Base-by-base conservation (phyloP, 2,113 vertebrate genomes). In the Zosterops hypoxanthus region DNA sequence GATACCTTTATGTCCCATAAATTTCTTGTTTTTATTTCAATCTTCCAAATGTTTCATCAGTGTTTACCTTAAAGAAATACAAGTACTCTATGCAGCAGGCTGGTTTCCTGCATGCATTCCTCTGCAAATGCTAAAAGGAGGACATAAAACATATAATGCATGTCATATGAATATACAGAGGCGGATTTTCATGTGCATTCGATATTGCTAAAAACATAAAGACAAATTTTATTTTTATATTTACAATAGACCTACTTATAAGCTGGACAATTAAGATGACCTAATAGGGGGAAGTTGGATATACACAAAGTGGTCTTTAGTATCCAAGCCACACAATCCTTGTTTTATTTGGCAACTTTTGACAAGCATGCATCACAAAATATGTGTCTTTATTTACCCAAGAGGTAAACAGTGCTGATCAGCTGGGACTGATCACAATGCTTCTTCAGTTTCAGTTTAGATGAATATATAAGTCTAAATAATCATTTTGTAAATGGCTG, bases 1-100 rank as follows among this genome's bases (percentile, higher is more conserved):
- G 91, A 86, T 97, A 97, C 70, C 92, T 96, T 97, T 96, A 93
- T 81, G 79, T 96, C 92, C 97, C 82, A 88, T 97, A 96, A 98
- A 95, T 92, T 97, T 89, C 90, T 96, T 96, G 55, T 69, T 98
- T 97, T 97, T 86, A 94, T 93, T 97, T 97, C 72, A 96, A 85
- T 94, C 82, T 93, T 90, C 81, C 94, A 77, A 96, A 75, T 84
- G 71, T 79, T 94, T 95, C 86, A 92, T 84, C 94, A 81, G 57
- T 94, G 95, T 96, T 96, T 94, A 92, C 92, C 86, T 95, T 95
- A 94, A 80, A 96, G 88, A 95, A 95, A 93, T 92, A 73, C 73
- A 92, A 96, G 92, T 76, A 41, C 56, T 96, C 49, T 46, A 8
- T 75, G 68, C 57, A 81, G 91, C 63, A 39, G 84, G 28, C 76